phyloP scores from a whole-genome alignment of 1,140 invertebrate species.

The Drosophila quadrilineata region DNA sequence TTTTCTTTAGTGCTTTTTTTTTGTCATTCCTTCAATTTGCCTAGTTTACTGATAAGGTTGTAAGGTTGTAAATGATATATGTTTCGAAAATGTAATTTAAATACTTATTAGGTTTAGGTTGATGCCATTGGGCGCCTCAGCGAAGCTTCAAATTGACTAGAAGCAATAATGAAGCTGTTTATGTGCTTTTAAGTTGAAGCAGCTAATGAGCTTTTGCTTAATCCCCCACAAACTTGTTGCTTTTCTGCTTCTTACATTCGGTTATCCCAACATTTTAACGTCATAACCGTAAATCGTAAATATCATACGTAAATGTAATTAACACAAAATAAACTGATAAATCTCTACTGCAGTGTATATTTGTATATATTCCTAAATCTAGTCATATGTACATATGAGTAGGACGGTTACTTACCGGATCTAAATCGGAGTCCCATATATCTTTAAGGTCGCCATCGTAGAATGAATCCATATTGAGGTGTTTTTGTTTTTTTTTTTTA shows the following conservation, averaged over 20 bases:
- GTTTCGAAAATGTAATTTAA: slow-evolving; percentile 50
- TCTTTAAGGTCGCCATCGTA: slow-evolving; percentile 89
- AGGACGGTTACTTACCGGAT: slow-evolving; percentile 85
- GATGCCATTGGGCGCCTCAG: too few species aligned
- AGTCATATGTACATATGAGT: slow-evolving; percentile 8
- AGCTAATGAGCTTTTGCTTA: too few species aligned
- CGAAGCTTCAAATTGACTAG: too few species aligned
- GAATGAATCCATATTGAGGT: slow-evolving; percentile 84
- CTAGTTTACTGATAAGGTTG: slow-evolving; percentile 53
- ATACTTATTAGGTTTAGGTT: slow-evolving; percentile 12
- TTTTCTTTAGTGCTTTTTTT: slow-evolving; percentile 29
- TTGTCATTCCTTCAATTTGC: slow-evolving; percentile 19
- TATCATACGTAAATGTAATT: slow-evolving; percentile 6
- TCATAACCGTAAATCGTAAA: too few species aligned
- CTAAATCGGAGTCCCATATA: slow-evolving; percentile 89
- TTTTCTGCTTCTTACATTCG: too few species aligned
- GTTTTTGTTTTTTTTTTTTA: too few species aligned
- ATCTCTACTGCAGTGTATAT: slow-evolving; percentile 4
- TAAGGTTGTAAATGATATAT: slow-evolving; percentile 52
- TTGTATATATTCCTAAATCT: too few species aligned
- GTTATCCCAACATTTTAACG: too few species aligned
- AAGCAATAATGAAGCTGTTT: too few species aligned
- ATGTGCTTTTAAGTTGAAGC: too few species aligned
- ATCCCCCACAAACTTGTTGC: too few species aligned
- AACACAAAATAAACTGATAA: slow-evolving; percentile 35